Conservation (phyloP, 2,113 vertebrate species). For the Dromas ardeola region DNA sequence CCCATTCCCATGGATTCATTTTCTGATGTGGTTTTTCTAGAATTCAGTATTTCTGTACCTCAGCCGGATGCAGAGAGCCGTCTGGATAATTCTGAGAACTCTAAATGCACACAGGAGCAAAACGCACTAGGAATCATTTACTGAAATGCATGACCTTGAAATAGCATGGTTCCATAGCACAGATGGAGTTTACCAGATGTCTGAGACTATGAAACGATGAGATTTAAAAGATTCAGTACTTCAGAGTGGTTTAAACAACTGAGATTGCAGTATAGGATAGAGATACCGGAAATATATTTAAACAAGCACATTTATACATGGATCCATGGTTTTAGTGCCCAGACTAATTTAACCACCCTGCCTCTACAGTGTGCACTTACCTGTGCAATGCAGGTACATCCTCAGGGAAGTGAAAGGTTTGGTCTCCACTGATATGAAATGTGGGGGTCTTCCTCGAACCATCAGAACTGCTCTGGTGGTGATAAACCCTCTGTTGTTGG, state of each 20-base stretch:
- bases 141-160: constrained; percentile 52
- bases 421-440: not conserved
- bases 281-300: not conserved
- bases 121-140: constrained; percentile 24
- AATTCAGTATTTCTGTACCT: not conserved
- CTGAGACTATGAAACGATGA: constrained; percentile 5
- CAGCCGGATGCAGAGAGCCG: not conserved
- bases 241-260: not conserved
- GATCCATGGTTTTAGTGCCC: not conserved
- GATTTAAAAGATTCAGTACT: constrained; percentile 17
- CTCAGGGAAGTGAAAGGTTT: not conserved
- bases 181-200: constrained; percentile 64
- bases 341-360: not conserved
- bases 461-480: not conserved
- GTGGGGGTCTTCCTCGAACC: not conserved
- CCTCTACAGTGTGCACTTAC: not conserved
- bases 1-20: not conserved
- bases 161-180: constrained; percentile 42
- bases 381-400: not conserved
- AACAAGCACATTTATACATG: not conserved
- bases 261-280: not conserved
- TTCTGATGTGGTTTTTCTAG: not conserved
- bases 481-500: not conserved
- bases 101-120: constrained; percentile 23
- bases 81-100: constrained; percentile 5